These are phyloP conservation scores for Xiphias gladius DNA, from an alignment of 2,113 vertebrate species.

Conservation along the genomic window DNA sequence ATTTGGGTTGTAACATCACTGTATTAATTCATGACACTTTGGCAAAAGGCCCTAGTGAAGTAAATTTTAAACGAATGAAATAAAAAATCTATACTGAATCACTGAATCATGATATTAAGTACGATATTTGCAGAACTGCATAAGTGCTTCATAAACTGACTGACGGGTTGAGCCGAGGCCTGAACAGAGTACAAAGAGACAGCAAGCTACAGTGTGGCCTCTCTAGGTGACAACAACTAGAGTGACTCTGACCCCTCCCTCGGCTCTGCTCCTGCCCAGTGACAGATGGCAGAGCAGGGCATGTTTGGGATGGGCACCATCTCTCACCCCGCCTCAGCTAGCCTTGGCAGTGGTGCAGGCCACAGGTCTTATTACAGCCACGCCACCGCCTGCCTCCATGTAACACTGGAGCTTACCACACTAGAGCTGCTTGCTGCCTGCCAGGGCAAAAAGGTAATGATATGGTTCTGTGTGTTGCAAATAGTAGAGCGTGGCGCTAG, in stretches of 20 bases:
- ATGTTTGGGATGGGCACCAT: slow-evolving; percentile 78
- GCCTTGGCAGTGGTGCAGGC: slow-evolving; percentile 74
- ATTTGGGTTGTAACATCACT: slow-evolving; percentile 8
- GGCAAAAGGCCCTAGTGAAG: neutral
- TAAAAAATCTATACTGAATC: neutral
- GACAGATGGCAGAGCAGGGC: slow-evolving; percentile 83
- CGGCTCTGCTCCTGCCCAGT: slow-evolving; percentile 71
- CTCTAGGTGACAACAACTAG: slow-evolving; percentile 72
- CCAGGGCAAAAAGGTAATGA: slow-evolving; percentile 76
- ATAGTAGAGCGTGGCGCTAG: slow-evolving; percentile 52
- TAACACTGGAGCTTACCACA: slow-evolving; percentile 74
- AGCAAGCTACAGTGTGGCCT: slow-evolving; percentile 65
- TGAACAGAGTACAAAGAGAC: slow-evolving; percentile 69
- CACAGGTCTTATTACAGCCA: slow-evolving; percentile 81
- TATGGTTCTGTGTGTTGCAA: slow-evolving; percentile 65
- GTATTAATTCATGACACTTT: neutral
- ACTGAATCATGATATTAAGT: slow-evolving; percentile 10
- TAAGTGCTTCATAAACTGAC: slow-evolving; percentile 20
- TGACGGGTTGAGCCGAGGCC: slow-evolving; percentile 34
- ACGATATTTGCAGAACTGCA: slow-evolving; percentile 13
- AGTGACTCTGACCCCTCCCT: slow-evolving; percentile 75
- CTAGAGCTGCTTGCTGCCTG: slow-evolving; percentile 67
- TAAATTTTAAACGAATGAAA: neutral
- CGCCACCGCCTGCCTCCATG: slow-evolving; percentile 72
- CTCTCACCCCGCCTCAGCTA: slow-evolving; percentile 71